Conservation (phyloP, 2,797 vertebrate species). For the Thunnus albacares region DNA sequence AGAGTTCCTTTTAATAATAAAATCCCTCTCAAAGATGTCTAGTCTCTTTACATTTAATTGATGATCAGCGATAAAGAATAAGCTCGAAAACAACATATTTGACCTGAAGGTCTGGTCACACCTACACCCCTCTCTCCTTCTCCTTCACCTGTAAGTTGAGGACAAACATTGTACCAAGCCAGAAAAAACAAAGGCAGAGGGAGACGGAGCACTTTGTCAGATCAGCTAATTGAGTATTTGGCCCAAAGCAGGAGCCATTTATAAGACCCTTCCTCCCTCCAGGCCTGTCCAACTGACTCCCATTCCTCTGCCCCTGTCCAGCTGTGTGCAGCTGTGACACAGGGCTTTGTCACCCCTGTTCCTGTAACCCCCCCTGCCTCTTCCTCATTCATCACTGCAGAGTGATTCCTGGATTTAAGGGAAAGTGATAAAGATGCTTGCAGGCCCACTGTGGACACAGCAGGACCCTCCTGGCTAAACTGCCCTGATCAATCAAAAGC, state of each 20-base stretch:
- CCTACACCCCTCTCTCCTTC: constrained; percentile 4
- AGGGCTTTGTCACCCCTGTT: constrained; percentile 72
- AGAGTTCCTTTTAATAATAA: not conserved
- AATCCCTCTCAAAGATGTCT: constrained; percentile 17
- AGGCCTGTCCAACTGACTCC: constrained; percentile 55
- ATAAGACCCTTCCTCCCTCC: constrained; percentile 74
- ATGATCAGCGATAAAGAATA: constrained; percentile 24
- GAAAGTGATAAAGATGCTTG: constrained; percentile 79
- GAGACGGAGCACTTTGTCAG: constrained; percentile 83
- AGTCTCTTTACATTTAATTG: constrained; percentile 56
- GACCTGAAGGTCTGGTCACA: constrained; percentile 56
- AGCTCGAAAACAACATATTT: constrained; percentile 33
- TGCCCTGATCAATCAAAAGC: constrained; percentile 75
- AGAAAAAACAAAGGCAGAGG: constrained; percentile 63
- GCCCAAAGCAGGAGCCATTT: constrained; percentile 82
- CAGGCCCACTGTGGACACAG: constrained; percentile 70
- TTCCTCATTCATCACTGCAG: constrained; percentile 80
- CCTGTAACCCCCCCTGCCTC: constrained; percentile 50
- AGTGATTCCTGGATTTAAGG: constrained; percentile 76
- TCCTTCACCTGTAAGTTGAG: constrained; percentile 56
- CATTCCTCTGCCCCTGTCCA: constrained; percentile 69
- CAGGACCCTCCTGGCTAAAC: constrained; percentile 71
- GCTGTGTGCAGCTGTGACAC: constrained; percentile 73
- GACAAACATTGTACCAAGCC: constrained; percentile 67
- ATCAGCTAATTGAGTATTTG: constrained; percentile 86